Conservation (phyloP, 2,113 vertebrate species). For the Xerus inauris region DNA sequence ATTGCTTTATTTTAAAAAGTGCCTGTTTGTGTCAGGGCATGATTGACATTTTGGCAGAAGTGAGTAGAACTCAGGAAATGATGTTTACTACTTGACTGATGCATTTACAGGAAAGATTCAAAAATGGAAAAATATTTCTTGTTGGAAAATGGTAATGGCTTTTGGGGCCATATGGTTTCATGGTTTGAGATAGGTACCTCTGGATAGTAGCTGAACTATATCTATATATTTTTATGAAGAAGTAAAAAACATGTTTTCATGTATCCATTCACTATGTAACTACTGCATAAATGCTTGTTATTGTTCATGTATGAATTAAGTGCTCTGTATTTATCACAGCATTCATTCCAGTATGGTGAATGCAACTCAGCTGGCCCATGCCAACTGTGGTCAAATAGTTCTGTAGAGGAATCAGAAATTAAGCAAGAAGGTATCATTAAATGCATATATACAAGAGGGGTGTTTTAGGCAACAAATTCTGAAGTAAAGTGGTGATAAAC, state of each 20-base stretch:
- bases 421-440: background rate
- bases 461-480: background rate
- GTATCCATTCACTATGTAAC: background rate
- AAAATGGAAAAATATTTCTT: conserved; percentile 44
- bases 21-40: conserved; percentile 57
- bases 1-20: conserved; percentile 63
- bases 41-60: conserved; percentile 70
- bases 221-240: conserved; percentile 3
- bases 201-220: background rate
- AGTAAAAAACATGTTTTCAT: background rate
- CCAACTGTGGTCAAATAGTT: background rate
- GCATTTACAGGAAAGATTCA: conserved; percentile 40
- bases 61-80: conserved; percentile 57
- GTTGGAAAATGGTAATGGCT: conserved; percentile 39
- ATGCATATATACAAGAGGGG: background rate
- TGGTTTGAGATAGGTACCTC: background rate
- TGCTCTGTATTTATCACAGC: background rate
- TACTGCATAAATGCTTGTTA: background rate
- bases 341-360: background rate
- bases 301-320: background rate
- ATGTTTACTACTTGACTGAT: conserved; percentile 62
- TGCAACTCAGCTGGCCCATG: background rate
- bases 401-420: background rate
- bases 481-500: background rate
- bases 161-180: conserved; percentile 35